Percentiles rank a stretch among this genome's conserved stretches.
These are phyloP conservation scores for Nomada lathburiana DNA, from an alignment of 2,888 invertebrate genomes.

Conservation along the genomic window DNA sequence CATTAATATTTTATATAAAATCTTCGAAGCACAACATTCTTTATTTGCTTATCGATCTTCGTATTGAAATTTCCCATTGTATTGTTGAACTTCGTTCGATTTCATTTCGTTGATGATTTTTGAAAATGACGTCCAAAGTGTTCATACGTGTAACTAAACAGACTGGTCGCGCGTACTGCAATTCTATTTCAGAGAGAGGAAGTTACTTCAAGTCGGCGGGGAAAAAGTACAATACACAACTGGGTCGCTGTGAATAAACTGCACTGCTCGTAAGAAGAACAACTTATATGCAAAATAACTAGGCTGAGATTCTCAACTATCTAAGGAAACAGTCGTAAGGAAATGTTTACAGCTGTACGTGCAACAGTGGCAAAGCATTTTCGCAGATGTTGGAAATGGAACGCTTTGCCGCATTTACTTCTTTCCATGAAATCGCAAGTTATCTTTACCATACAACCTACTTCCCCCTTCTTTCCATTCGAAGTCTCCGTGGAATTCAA, in stretches of 20 bases:
- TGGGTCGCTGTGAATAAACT: slow-evolving; percentile 23
- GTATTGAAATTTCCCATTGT: too few relatives aligned
- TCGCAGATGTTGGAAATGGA: slow-evolving; percentile 10
- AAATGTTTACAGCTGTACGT: slow-evolving; percentile 31
- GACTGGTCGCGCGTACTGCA: too few relatives aligned
- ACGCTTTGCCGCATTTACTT: slow-evolving; percentile 42
- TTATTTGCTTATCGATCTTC: too few relatives aligned
- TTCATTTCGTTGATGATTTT: too few relatives aligned
- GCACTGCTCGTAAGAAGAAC: background rate
- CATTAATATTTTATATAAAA: background rate
- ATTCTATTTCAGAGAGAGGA: background rate
- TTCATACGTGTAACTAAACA: too few relatives aligned
- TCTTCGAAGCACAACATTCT: background rate
- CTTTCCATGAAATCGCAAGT: slow-evolving; percentile 13
- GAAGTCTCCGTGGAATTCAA: slow-evolving; percentile 50
- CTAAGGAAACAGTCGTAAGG: slow-evolving; percentile 1
- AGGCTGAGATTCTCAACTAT: slow-evolving; percentile 25
- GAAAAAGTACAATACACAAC: slow-evolving; percentile 4
- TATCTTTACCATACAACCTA: slow-evolving; percentile 7
- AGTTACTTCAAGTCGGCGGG: background rate
- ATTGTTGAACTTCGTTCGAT: too few relatives aligned
- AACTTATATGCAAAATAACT: slow-evolving; percentile 8
- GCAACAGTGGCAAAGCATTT: slow-evolving; percentile 17
- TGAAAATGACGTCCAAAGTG: too few relatives aligned
- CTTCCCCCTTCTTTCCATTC: background rate